Base-by-base conservation (phyloP, 2,113 vertebrate species). In the Dicentrarchus labrax region DNA sequence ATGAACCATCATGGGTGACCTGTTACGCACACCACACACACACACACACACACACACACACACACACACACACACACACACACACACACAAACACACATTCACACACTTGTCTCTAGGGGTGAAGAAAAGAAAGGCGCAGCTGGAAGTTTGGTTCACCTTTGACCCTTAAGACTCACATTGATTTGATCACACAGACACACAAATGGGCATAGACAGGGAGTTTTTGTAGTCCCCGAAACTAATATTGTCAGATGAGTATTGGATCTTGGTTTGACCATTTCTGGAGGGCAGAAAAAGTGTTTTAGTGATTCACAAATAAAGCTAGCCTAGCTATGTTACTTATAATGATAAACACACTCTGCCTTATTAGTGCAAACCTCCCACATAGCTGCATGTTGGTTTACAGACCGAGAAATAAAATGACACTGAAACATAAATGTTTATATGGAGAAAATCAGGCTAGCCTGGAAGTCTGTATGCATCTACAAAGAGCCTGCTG, bases 371-470 rank as follows among this genome's bases (percentile, higher is more conserved):
- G 80, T 36, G 59, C 11, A 8, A 91, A 83, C 88, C 93, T 86
- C 88, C 89, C 86, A 84, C 87, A 75, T 56, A 8, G 82, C 61
- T 22, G 56, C 8, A 15, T 72, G 65, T 86, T 67, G 61, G 89
- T 92, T 92, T 91, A 90, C 75, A 86, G 19, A 78, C 85, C 41
- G 43, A 72, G 86, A 86, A 90, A 88, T 88, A 71, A 85, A 91
- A 90, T 89, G 72, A 82, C 83, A 77, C 74, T 53, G 83, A 79
- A 90, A 86, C 82, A 56, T 93, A 91, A 93, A 92, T 91, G 85
- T 93, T 94, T 92, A 88, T 16, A 43, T 47, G 67, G 67, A 76
- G 67, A 66, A 85, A 88, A 78, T 85, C 72, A 80, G 78, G 30
- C 67, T 66, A 4, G 82, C 21, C 45, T 89, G 72, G 66, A 86